phyloP scores from a whole-genome alignment of 2,888 invertebrate genomes.

The Pseudococcus jackbeardsleyi region DNA sequence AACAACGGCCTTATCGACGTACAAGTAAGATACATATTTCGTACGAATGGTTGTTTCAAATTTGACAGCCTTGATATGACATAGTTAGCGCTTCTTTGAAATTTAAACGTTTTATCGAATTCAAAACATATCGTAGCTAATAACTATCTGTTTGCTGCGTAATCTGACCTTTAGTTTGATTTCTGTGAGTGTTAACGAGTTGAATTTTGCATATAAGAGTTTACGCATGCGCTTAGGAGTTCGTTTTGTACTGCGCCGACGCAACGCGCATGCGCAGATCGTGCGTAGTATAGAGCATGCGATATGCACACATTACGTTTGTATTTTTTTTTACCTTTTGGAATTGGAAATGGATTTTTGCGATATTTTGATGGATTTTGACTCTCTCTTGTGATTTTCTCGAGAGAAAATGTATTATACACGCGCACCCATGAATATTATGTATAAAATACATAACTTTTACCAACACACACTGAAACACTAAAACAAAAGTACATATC shows the following conservation, averaged over 20 bases:
- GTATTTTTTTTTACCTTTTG: conserved; percentile 2
- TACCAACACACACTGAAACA: not conserved
- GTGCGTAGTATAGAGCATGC: not conserved
- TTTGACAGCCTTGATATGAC: not conserved
- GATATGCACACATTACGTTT: not conserved
- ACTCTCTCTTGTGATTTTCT: not conserved
- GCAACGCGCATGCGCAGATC: not conserved
- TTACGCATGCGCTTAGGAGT: conserved; percentile 31
- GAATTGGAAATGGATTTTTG: not conserved
- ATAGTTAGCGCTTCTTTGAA: not conserved
- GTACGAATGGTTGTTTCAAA: not conserved
- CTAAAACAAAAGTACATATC: not conserved
- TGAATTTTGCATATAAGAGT: not conserved
- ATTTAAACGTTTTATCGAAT: not conserved
- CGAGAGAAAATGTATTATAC: conserved; percentile 2
- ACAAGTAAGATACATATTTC: conserved; percentile 48
- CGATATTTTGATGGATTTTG: not conserved
- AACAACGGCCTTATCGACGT: conserved; percentile 57
- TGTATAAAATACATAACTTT: not conserved
- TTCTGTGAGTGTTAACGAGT: conserved; percentile 7
- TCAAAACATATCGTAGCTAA: not conserved
- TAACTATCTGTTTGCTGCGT: not conserved
- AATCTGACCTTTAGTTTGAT: not conserved
- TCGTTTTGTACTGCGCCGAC: not conserved
- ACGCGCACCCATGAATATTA: not conserved